phyloP scores from a whole-genome alignment of 2,888 invertebrate species.

The Brenthis ino region DNA sequence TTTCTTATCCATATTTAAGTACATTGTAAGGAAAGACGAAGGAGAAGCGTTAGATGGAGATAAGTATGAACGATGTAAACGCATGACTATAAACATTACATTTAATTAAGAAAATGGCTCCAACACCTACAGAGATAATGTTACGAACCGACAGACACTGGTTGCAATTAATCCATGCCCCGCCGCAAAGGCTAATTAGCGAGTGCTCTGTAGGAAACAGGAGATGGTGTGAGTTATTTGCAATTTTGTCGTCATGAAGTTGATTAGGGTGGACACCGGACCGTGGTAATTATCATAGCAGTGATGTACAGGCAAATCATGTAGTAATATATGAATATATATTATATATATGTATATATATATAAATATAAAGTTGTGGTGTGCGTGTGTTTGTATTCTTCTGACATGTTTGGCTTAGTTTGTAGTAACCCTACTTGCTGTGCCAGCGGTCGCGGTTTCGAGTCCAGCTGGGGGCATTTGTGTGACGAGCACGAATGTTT shows the following conservation, averaged over 20 bases:
- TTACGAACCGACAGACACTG: slow-evolving; percentile 61
- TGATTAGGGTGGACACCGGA: slow-evolving; percentile 43
- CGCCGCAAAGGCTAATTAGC: slow-evolving; percentile 73
- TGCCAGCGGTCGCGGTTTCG: no score
- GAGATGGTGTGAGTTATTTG: slow-evolving; percentile 73
- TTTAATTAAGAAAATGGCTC: slow-evolving; percentile 69
- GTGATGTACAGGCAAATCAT: background rate
- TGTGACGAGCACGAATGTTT: no score
- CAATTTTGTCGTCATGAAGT: slow-evolving; percentile 54
- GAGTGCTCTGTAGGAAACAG: slow-evolving; percentile 66
- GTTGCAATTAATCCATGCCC: slow-evolving; percentile 77
- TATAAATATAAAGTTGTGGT: no score
- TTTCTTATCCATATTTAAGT: no score
- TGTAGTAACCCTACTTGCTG: no score
- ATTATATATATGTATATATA: no score
- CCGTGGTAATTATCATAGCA: slow-evolving; percentile 38
- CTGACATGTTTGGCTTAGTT: no score
- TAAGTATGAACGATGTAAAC: slow-evolving; percentile 35
- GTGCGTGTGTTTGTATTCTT: no score
- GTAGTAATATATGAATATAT: background rate
- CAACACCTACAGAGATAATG: slow-evolving; percentile 64
- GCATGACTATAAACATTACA: slow-evolving; percentile 55
- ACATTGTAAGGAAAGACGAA: slow-evolving; percentile 3
- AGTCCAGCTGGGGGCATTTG: no score
- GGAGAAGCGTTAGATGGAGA: slow-evolving; percentile 34